Base-by-base conservation (phyloP, 2,797 vertebrate species). In the Botia kubotai region DNA sequence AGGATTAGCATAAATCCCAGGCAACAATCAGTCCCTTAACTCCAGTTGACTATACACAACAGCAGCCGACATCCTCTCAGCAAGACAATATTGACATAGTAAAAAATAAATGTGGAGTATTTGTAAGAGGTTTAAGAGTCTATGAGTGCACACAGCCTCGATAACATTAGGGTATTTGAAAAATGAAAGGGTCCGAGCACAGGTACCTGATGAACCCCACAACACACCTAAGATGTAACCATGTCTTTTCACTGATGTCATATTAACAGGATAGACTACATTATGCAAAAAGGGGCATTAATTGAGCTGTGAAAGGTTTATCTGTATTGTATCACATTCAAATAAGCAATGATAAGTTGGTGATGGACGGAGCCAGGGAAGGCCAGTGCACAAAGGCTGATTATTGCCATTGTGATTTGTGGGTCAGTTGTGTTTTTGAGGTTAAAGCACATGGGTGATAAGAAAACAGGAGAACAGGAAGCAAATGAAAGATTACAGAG, bases 211-310 rank as follows among this genome's bases (percentile, higher is more conserved):
- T 76, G 80, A 33, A 86, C 67, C 82, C 83, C 84, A 79, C 71
- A 75, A 83, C 58, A 86, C 81, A 84, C 83, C 19, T 65, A 57
- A 63, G 63, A 72, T 62, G 77, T 17, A 68, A 81, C 70, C 63
- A 75, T 21, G 19, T 33, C 52, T 74, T 65, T 72, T 83, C 72
- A 63, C 62, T 85, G 83, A 83, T 88, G 88, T 84, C 86, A 87
- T 79, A 85, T 82, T 86, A 85, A 88, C 76, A 72, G n/a, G 80
- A 90, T 89, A 82, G 84, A 84, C 72, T 85, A 80, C 87, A 87
- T 86, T 86, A 92, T 92, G 91, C 91, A 92, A 93, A 93, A 84
- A 6, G 10, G 77, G 73, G 72, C 74, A 81, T 85, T 87, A 85
- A 88, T 79, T 83, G 80, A 88, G 85, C 74, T 14, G 80, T 79